Evolutionary conservation across 2,797 vertebrate genomes (phyloP).

Genomic region (Taeniopygia guttata): DNA sequence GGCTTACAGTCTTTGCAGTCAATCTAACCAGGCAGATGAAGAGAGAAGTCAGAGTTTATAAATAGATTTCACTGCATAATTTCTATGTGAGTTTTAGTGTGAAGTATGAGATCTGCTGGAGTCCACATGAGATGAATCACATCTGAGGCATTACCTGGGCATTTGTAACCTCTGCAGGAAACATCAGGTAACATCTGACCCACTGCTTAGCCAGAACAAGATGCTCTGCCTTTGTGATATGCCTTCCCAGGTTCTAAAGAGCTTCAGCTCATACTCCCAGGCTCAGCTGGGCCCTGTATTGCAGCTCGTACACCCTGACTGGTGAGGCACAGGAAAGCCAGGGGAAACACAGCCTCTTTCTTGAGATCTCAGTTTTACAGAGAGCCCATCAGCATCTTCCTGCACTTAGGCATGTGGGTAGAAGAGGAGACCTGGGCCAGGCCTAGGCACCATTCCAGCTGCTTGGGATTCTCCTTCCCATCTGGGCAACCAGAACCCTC

Average conservation of each 20-base stretch:
- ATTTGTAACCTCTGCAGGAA: neutral
- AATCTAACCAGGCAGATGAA: neutral
- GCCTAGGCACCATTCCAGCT: neutral
- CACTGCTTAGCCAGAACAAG: neutral
- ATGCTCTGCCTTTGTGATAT: neutral
- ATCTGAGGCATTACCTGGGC: neutral
- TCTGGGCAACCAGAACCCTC: neutral
- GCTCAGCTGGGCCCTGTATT: neutral
- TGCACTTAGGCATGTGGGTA: neutral
- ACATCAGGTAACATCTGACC: neutral
- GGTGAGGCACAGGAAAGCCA: neutral
- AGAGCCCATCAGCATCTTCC: neutral
- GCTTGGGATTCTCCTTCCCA: neutral
- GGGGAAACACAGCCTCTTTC: neutral
- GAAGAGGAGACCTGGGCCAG: neutral
- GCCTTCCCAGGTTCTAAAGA: neutral
- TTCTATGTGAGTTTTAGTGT: neutral
- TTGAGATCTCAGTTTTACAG: neutral
- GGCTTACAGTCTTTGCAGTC: neutral
- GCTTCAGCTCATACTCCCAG: neutral
- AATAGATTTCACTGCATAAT: neutral
- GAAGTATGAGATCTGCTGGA: neutral
- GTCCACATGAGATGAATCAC: neutral
- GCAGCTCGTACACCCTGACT: neutral
- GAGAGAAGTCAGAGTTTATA: slow-evolving; percentile 1